Evolutionary conservation across 2,888 invertebrate genomes (phyloP), one percentile per base, ranked within the genome.

Genomic region (Agriopis leucophaearia): DNA sequence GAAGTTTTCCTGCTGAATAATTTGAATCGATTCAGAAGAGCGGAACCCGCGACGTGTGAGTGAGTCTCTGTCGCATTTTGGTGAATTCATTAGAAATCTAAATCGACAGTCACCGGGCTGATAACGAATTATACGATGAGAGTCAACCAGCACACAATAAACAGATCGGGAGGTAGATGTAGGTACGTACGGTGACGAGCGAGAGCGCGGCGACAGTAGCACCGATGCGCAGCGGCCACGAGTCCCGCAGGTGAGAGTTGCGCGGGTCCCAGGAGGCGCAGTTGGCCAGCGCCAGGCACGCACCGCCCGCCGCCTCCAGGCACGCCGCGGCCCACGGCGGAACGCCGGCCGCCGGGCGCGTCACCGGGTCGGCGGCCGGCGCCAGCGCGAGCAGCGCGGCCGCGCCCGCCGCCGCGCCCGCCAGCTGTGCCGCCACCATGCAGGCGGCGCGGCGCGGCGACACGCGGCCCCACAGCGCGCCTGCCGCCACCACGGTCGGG

Each of bases 231-330:
- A 97, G 86, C 68, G 96, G 90, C 76, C 95, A 94, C 0, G 96
- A 96, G 85, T 96, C 97, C 10, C 94, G 92, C 77, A 95, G 95
- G 54, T 90, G 6, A 86, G 9, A 85, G 83, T 95, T 96, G 80
- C 96, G 94, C 64, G 95, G 93, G 88, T 97, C 97, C 96, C 96
- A 97, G 62, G 96, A 90, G 9, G 95, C 95, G 83, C 96, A 96
- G 81, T 96, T 95, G 57, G 96, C 94, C 66, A 97, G 91, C 77
- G 96, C 95, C 70, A 97, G 88, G 51, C 95, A 89, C 13, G 91
- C 92, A 2, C 96, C 96, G 59, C 95, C 95, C 16, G 95, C 79
- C 52, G 95, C 94, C 88, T 97, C 97, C 66, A 96, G 16, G 36
- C 16, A 18, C 5, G 48, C 48, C 18, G 50, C 48, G 40, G 18